Conservation (phyloP, 2,888 invertebrate genomes). For the Danaus chrysippus region DNA sequence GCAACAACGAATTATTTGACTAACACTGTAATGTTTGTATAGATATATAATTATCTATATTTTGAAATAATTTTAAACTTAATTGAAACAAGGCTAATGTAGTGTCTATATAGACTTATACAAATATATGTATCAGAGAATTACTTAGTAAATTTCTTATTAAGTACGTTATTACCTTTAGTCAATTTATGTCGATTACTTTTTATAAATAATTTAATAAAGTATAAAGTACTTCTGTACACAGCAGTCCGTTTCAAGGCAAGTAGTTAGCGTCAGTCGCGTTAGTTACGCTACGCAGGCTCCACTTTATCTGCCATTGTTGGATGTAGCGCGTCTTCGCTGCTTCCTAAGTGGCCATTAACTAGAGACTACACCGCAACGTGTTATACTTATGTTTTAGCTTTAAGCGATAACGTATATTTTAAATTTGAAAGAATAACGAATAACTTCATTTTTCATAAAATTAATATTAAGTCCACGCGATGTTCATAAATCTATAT, state of each 20-base stretch:
- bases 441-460: no score
- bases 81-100: no score
- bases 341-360: neutral
- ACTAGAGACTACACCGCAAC: neutral
- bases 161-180: no score
- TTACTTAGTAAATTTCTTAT: no score
- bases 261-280: conserved; percentile 44
- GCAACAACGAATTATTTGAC: conserved; percentile 3
- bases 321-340: conserved; percentile 29
- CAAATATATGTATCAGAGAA: no score
- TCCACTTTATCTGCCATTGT: conserved; percentile 27
- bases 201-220: neutral
- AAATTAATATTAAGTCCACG: no score
- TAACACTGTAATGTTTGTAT: neutral
- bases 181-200: no score
- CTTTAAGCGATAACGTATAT: neutral
- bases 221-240: conserved; percentile 3
- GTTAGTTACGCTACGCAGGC: conserved; percentile 49
- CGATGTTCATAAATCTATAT: no score
- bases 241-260: conserved; percentile 33
- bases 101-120: no score
- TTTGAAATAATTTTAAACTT: neutral
- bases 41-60: neutral
- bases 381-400: neutral
- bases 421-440: no score